phyloP scores from a whole-genome alignment of 2,888 invertebrate species.

The Caenorhabditis sp. region DNA sequence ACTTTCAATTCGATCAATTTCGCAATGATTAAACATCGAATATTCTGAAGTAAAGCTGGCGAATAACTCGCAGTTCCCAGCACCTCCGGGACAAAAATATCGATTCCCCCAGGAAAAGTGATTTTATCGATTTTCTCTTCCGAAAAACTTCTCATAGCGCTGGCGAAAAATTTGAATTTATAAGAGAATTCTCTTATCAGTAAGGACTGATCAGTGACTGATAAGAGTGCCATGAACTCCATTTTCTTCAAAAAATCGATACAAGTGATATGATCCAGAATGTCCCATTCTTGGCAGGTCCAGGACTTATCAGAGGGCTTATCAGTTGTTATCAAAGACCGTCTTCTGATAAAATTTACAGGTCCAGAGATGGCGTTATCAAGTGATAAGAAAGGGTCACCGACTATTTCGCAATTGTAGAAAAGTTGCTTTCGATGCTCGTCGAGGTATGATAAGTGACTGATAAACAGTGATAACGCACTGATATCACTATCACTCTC shows the following conservation, averaged over 20 bases:
- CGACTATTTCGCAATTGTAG: neutral
- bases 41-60: neutral
- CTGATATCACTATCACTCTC: neutral
- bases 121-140: neutral
- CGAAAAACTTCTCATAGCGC: neutral
- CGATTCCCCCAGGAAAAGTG: neutral
- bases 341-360: neutral
- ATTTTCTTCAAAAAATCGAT: slow-evolving; percentile 1
- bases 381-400: neutral
- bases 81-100: neutral
- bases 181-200: neutral
- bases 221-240: neutral
- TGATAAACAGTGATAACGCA: neutral
- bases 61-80: neutral
- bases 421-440: neutral
- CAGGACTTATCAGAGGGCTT: neutral
- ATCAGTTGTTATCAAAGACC: no score
- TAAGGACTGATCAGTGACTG: neutral
- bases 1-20: neutral
- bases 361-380: neutral
- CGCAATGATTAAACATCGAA: neutral
- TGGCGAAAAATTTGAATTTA: neutral
- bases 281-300: neutral
- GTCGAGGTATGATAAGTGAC: neutral
- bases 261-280: neutral